Evolutionary conservation across 2,113 vertebrate genomes (phyloP).

Genomic region (Heptranchias perlo): DNA sequence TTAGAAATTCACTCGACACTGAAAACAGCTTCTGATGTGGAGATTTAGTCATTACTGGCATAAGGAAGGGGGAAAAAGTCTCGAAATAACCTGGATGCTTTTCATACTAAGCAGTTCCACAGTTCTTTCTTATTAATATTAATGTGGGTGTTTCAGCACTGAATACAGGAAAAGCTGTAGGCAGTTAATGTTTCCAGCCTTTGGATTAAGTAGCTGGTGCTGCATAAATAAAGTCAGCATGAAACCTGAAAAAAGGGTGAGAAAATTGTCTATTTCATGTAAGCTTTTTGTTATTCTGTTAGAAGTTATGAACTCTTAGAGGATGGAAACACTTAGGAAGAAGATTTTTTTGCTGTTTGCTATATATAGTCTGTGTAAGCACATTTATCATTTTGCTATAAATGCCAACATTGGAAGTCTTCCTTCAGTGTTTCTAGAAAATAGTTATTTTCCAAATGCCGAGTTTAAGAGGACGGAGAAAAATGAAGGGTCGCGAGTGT

Average conservation of each 20-base stretch:
- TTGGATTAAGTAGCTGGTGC: not conserved
- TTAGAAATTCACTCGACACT: not conserved
- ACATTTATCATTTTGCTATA: not conserved
- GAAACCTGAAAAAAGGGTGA: not conserved
- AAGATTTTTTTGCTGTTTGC: not conserved
- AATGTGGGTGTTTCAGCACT: not conserved
- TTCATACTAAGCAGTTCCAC: not conserved
- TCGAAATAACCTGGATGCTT: not conserved
- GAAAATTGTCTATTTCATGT: not conserved
- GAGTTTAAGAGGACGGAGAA: not conserved
- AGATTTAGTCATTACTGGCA: not conserved
- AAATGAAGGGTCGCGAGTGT: not conserved
- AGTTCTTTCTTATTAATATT: constrained; percentile 11
- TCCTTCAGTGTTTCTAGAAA: not conserved
- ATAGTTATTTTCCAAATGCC: not conserved
- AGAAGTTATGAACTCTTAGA: not conserved
- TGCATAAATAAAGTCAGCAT: not conserved
- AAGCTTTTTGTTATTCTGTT: not conserved
- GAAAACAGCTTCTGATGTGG: not conserved
- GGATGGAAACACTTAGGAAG: not conserved
- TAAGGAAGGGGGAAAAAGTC: not conserved
- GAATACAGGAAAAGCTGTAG: not conserved
- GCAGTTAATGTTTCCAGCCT: not conserved
- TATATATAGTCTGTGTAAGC: not conserved
- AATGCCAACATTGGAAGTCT: not conserved